phyloP scores from a whole-genome alignment of 2,113 vertebrate species.

The Callopanchax toddi region DNA sequence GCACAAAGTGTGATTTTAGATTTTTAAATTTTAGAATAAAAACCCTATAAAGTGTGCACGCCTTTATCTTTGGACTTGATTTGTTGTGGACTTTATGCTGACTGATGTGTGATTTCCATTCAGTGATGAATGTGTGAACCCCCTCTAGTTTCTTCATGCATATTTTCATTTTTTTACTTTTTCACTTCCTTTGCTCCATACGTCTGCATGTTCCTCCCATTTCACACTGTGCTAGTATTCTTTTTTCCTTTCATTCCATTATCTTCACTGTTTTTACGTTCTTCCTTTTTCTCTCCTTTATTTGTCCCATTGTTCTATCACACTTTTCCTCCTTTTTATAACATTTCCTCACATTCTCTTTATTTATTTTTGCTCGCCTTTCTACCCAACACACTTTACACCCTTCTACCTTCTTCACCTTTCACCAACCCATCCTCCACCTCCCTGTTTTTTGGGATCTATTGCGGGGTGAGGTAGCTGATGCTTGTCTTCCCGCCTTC shows the following conservation, averaged over 20 bases:
- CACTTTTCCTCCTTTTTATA: slow-evolving; percentile 18
- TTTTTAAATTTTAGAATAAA: too few relatives aligned
- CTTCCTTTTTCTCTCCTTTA: slow-evolving; percentile 35
- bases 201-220: slow-evolving; percentile 29
- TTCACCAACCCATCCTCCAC: slow-evolving; percentile 73
- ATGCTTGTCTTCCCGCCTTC: slow-evolving; percentile 90
- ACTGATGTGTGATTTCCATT: slow-evolving; percentile 16
- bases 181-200: slow-evolving; percentile 32
- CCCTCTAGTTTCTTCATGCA: slow-evolving; percentile 20
- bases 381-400: slow-evolving; percentile 6
- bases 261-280: slow-evolving; percentile 63
- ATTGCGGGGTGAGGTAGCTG: slow-evolving; percentile 82
- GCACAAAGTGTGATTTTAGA: neutral
- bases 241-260: slow-evolving; percentile 65
- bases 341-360: slow-evolving; percentile 12
- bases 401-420: slow-evolving; percentile 20
- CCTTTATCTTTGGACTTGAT: neutral
- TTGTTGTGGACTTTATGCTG: neutral
- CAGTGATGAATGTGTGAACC: neutral
- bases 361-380: slow-evolving; percentile 10
- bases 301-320: slow-evolving; percentile 35
- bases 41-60: neutral
- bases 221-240: slow-evolving; percentile 16
- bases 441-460: slow-evolving; percentile 56
- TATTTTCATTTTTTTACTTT: slow-evolving; percentile 15